These are phyloP conservation scores for Semnornis frantzii DNA, from an alignment of 2,113 vertebrate species.

Conservation along the genomic window DNA sequence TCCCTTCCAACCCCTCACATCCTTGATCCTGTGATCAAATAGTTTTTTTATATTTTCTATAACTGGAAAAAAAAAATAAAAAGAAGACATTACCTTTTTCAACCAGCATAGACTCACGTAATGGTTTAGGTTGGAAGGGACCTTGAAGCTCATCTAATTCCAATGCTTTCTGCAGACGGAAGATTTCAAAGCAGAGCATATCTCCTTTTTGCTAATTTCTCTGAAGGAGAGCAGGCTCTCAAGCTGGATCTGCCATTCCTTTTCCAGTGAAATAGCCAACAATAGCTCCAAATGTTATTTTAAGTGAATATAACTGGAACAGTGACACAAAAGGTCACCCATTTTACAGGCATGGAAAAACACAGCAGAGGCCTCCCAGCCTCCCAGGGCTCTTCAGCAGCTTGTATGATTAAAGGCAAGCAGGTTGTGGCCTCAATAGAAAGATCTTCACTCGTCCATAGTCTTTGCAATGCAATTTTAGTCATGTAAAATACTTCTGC, in stretches of 20 bases:
- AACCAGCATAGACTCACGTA: too few species aligned
- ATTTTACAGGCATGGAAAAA: conserved; percentile 61
- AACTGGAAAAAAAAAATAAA: too few species aligned
- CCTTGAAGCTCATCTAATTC: too few species aligned
- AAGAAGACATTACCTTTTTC: too few species aligned
- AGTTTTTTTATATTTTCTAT: too few species aligned
- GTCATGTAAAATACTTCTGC: not conserved
- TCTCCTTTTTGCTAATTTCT: not conserved
- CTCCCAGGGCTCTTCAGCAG: not conserved
- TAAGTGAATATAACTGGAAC: conserved; percentile 52
- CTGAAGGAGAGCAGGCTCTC: conserved; percentile 3
- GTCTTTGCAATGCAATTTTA: not conserved
- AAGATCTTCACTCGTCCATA: not conserved
- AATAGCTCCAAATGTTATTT: conserved; percentile 64
- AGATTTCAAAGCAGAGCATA: not conserved
- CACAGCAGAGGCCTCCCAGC: not conserved
- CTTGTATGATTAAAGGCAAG: not conserved
- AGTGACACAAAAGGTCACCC: conserved; percentile 62
- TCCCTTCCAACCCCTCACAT: too few species aligned
- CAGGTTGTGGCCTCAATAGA: not conserved
- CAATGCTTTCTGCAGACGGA: not conserved
- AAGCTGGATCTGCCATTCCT: conserved; percentile 14
- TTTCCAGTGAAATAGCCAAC: conserved; percentile 27
- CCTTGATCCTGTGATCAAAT: too few species aligned
- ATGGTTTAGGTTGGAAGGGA: too few species aligned